Evolutionary conservation across 2,113 vertebrate species (phyloP).

Genomic region (Syngnathus typhle): DNA sequence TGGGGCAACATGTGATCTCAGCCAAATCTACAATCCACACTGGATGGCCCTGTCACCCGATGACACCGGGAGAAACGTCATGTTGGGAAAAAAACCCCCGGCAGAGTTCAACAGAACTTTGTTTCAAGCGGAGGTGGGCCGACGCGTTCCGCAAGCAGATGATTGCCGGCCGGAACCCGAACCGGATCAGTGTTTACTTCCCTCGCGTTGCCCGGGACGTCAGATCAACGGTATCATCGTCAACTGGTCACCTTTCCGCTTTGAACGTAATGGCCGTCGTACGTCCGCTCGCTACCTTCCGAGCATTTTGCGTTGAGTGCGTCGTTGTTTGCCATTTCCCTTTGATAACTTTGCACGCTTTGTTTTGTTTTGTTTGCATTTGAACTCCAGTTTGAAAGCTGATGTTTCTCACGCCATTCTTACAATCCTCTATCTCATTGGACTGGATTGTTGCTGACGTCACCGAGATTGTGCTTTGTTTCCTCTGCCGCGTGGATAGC

Average conservation of each 20-base stretch:
- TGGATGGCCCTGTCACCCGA: conserved; percentile 65
- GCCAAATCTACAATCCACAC: conserved; percentile 67
- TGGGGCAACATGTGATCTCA: conserved; percentile 52
- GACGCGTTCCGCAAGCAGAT: too few species aligned
- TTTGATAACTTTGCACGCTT: conserved; percentile 53
- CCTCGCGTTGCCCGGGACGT: conserved; percentile 13
- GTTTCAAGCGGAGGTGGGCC: conserved; percentile 82
- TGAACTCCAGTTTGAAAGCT: conserved; percentile 20
- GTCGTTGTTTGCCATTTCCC: conserved; percentile 14
- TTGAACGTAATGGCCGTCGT: conserved; percentile 65
- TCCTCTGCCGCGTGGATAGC: conserved; percentile 64
- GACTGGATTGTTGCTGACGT: conserved; percentile 55
- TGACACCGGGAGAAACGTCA: conserved; percentile 73
- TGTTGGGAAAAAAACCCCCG: conserved; percentile 83
- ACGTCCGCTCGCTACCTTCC: conserved; percentile 25
- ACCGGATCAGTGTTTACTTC: conserved; percentile 21
- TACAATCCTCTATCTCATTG: conserved; percentile 13
- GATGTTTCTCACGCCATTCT: conserved; percentile 25
- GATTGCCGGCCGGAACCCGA: too few species aligned
- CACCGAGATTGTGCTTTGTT: conserved; percentile 67
- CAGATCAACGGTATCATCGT: conserved; percentile 5
- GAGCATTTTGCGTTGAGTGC: conserved; percentile 19
- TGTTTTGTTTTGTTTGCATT: conserved; percentile 37
- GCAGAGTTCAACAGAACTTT: conserved; percentile 90
- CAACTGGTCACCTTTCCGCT: conserved; percentile 25